These are phyloP conservation scores for Loriculus beryllinus DNA, from an alignment of 2,797 vertebrate genomes.

Conservation along the genomic window DNA sequence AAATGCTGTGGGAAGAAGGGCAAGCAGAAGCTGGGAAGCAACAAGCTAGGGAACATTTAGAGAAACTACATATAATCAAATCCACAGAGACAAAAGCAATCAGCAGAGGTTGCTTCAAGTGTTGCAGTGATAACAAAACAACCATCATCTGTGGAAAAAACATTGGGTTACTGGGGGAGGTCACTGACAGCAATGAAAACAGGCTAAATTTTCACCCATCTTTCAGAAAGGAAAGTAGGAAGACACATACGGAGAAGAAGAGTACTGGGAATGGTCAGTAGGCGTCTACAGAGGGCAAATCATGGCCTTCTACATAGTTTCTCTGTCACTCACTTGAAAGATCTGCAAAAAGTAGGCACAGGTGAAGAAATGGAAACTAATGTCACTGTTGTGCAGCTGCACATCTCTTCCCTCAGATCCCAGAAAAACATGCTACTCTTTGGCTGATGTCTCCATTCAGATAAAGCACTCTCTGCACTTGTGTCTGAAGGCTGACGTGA, in stretches of 20 bases:
- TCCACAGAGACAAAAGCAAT: background rate
- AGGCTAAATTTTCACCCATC: background rate
- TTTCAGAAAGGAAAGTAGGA: background rate
- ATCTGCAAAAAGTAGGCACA: background rate
- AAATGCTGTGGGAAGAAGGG: background rate
- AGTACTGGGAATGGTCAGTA: background rate
- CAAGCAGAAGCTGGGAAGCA: background rate
- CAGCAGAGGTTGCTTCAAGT: background rate
- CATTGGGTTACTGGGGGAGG: background rate
- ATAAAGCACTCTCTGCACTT: background rate
- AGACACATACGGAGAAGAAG: background rate
- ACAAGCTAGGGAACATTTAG: background rate
- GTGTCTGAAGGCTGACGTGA: background rate
- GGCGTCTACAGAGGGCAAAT: background rate
- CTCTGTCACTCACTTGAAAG: background rate
- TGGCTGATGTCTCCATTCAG: background rate
- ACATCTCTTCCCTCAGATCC: background rate
- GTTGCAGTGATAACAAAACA: background rate
- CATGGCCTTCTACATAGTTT: background rate
- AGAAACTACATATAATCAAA: background rate
- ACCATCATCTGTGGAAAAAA: background rate
- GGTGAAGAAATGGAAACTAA: background rate
- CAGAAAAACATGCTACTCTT: background rate
- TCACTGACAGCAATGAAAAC: background rate
- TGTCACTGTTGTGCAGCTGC: background rate